Conservation (phyloP, 1,140 invertebrate species). For the Microplitis demolitor region DNA sequence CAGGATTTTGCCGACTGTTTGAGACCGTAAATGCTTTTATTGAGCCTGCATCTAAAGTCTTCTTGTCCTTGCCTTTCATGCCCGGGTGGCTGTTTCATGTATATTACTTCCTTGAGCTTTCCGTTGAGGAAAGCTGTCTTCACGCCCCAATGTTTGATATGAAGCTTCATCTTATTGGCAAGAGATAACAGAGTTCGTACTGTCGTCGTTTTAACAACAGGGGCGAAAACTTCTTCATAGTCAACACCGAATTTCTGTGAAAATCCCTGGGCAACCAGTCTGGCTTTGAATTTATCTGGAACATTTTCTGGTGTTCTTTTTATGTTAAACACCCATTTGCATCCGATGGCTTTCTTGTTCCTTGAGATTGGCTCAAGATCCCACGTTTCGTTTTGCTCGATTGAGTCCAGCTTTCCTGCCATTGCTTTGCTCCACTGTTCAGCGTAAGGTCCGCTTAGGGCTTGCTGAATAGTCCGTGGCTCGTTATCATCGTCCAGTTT, state of each 20-base stretch:
- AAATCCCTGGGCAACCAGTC: neutral
- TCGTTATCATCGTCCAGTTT: neutral
- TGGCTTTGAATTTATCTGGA: neutral
- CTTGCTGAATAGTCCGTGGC: neutral
- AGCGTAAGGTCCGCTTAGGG: neutral
- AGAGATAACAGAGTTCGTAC: neutral
- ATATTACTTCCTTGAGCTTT: neutral
- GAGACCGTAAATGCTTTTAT: conserved; percentile 44
- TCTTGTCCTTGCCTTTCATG: neutral
- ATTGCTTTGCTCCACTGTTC: conserved; percentile 3
- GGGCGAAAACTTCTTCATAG: neutral
- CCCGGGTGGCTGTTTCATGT: neutral
- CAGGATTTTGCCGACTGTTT: conserved; percentile 46
- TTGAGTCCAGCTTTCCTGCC: neutral
- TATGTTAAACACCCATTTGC: neutral
- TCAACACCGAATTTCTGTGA: neutral
- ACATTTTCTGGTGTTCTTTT: neutral
- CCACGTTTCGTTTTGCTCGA: neutral
- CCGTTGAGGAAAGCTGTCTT: neutral
- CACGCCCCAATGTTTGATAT: neutral
- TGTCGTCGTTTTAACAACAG: neutral
- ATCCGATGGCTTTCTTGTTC: neutral
- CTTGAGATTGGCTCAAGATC: neutral
- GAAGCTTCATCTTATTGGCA: neutral
- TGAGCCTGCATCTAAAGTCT: conserved; percentile 39